Conservation (phyloP, 2,797 vertebrate species). For the Acanthurus tractus region DNA sequence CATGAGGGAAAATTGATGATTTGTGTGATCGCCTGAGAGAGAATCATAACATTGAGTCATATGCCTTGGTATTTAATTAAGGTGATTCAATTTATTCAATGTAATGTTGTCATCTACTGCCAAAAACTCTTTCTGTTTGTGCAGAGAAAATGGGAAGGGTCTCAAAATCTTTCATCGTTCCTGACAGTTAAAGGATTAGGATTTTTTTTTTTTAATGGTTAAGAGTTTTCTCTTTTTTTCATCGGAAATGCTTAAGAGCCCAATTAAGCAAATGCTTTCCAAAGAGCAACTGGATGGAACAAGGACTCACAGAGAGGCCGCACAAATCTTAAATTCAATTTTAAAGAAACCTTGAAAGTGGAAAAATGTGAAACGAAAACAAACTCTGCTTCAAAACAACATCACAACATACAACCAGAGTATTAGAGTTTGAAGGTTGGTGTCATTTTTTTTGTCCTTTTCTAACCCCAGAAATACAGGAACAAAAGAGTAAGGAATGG, state of each 20-base stretch:
- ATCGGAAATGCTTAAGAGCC: neutral
- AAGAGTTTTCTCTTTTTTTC: conserved; percentile 15
- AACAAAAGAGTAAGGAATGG: neutral
- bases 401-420: neutral
- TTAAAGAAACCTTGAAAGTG: neutral
- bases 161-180: conserved; percentile 34
- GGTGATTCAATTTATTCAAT: conserved; percentile 62
- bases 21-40: conserved; percentile 55
- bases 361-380: neutral
- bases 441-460: neutral
- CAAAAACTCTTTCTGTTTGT: conserved; percentile 32
- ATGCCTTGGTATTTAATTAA: conserved; percentile 61
- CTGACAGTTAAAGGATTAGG: conserved; percentile 39
- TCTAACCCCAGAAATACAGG: neutral
- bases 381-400: neutral
- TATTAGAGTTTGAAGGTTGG: neutral
- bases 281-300: conserved; percentile 13
- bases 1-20: conserved; percentile 57
- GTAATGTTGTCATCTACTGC: conserved; percentile 58
- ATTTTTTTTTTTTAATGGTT: neutral
- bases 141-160: conserved; percentile 12
- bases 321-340: neutral
- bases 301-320: neutral
- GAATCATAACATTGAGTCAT: conserved; percentile 60
- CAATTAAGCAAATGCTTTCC: conserved; percentile 20